Conservation (phyloP, 1,140 invertebrate species). For the Spodoptera litura region DNA sequence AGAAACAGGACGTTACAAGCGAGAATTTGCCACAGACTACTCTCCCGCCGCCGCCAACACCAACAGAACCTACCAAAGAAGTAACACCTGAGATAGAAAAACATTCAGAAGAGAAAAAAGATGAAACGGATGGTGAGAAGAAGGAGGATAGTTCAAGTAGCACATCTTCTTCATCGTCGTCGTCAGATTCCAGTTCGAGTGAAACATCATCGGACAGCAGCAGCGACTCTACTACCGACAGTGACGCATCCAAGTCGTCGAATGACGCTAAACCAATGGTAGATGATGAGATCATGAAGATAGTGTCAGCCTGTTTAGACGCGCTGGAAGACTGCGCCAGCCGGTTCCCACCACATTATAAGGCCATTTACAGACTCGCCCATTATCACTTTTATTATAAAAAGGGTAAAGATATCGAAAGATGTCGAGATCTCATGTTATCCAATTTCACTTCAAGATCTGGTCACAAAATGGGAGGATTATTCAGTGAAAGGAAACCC, state of each 20-base stretch:
- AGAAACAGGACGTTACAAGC: conserved; percentile 32
- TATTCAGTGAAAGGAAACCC: conserved; percentile 94
- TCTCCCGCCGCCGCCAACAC: conserved; percentile 1
- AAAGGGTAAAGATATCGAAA: conserved; percentile 88
- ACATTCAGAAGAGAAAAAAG: conserved; percentile 45
- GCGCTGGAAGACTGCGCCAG: conserved; percentile 94
- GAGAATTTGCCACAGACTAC: conserved; percentile 45
- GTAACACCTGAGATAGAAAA: conserved; percentile 43
- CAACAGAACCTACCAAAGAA: conserved; percentile 34
- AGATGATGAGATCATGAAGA: conserved; percentile 81
- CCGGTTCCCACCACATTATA: conserved; percentile 96
- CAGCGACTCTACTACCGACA: conserved; percentile 76
- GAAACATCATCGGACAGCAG: conserved; percentile 79
- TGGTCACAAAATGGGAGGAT: conserved; percentile 90
- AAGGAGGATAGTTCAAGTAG: conserved; percentile 75
- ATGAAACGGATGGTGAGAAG: conserved; percentile 52
- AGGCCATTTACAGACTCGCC: conserved; percentile 95
- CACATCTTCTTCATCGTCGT: conserved; percentile 73
- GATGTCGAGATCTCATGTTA: conserved; percentile 91
- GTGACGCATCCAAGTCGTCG: conserved; percentile 73
- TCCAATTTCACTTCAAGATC: conserved; percentile 88
- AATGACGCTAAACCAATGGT: conserved; percentile 70
- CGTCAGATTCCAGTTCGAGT: conserved; percentile 80
- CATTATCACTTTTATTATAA: conserved; percentile 93
- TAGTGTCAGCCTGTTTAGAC: conserved; percentile 88